Conservation (phyloP, 2,797 vertebrate species). For the Micromesistius poutassou region DNA sequence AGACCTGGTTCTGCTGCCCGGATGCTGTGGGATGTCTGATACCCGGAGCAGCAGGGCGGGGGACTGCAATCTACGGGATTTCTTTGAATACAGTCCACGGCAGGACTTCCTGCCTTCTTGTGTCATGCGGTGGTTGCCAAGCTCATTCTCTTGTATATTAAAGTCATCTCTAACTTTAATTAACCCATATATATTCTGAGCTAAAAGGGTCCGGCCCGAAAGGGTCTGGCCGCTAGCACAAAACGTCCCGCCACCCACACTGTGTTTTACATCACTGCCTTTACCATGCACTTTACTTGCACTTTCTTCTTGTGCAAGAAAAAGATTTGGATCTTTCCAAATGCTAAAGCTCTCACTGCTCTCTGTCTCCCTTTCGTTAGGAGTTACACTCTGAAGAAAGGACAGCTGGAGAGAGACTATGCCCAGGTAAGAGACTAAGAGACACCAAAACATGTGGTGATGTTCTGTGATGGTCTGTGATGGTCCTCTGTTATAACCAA, state of each 20-base stretch:
- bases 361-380: slow-evolving; percentile 63
- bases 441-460: not conserved
- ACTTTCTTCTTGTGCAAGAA: not conserved
- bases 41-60: slow-evolving; percentile 1
- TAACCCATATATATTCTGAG: not conserved
- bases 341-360: slow-evolving; percentile 4
- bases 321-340: not conserved
- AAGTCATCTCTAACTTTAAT: not conserved
- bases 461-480: no score
- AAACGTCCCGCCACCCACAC: not conserved
- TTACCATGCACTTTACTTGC: not conserved
- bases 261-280: not conserved
- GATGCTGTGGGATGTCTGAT: slow-evolving; percentile 32
- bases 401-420: slow-evolving; percentile 92
- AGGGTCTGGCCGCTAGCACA: not conserved
- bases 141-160: slow-evolving; percentile 4
- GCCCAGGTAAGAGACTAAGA: slow-evolving; percentile 84
- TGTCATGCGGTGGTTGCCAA: slow-evolving; percentile 29
- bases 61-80: not conserved
- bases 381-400: slow-evolving; percentile 95
- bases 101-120: slow-evolving; percentile 33
- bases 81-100: slow-evolving; percentile 11
- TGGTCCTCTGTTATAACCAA: not conserved
- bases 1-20: slow-evolving; percentile 45
- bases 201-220: not conserved